Conservation (phyloP, 2,797 vertebrate genomes). For the Antrozous pallidus region DNA sequence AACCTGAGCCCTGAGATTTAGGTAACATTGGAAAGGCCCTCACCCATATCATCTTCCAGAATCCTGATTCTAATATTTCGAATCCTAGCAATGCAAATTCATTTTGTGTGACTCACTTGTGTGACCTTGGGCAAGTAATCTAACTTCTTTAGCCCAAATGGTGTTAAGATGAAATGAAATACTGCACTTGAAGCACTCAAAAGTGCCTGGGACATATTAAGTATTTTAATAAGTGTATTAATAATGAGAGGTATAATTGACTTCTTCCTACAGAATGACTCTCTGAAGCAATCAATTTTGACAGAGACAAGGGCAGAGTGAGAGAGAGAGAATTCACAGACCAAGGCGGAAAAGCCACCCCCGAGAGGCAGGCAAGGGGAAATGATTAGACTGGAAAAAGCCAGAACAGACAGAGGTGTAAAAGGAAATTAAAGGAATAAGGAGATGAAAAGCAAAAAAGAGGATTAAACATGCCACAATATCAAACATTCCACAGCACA, state of each 20-base stretch:
- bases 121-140: not conserved
- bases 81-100: not conserved
- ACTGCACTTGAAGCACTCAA: not conserved
- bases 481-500: not conserved
- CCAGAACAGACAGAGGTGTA: not conserved
- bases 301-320: not conserved
- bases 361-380: not conserved
- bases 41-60: not conserved
- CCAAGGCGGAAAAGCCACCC: not conserved
- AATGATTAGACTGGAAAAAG: not conserved
- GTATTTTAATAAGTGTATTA: constrained; percentile 12
- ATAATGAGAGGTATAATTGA: not conserved
- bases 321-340: not conserved
- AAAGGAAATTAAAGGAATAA: not conserved
- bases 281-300: not conserved
- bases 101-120: not conserved
- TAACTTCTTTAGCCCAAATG: not conserved
- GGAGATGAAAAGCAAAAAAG: not conserved
- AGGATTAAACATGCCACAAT: not conserved
- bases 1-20: not conserved
- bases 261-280: not conserved
- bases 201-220: not conserved
- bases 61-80: not conserved
- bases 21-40: not conserved
- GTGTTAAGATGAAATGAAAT: not conserved